phyloP scores from a whole-genome alignment of 2,888 invertebrate genomes.

The Drosophila mayaguana region DNA sequence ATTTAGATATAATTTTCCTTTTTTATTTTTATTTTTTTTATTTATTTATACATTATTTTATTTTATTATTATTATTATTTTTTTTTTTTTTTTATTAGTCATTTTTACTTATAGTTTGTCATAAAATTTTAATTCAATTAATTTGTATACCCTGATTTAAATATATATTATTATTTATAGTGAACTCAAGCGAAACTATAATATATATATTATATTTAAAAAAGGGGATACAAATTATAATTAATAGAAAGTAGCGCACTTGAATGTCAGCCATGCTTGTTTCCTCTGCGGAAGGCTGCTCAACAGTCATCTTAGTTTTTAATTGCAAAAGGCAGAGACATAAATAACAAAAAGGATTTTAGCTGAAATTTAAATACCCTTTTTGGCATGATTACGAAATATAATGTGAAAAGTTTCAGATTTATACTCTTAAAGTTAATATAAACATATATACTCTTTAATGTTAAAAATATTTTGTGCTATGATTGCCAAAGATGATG shows the following conservation, averaged over 20 bases:
- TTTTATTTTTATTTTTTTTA: no score
- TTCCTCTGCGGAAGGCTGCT: constrained; percentile 13
- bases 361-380: background rate
- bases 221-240: no score
- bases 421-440: background rate
- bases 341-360: constrained; percentile 24
- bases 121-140: no score
- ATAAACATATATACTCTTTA: background rate
- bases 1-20: no score
- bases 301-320: constrained; percentile 55
- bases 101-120: no score
- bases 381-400: background rate
- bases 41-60: no score
- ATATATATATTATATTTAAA: no score
- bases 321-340: constrained; percentile 59
- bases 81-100: no score
- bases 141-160: no score
- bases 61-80: no score
- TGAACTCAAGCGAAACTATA: no score
- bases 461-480: background rate
- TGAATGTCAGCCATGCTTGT: background rate
- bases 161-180: no score
- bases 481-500: background rate
- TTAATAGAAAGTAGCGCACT: constrained; percentile 16
- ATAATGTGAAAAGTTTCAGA: background rate